Conservation (phyloP, 1,140 invertebrate species). For the Lepidotrigona ventralis region DNA sequence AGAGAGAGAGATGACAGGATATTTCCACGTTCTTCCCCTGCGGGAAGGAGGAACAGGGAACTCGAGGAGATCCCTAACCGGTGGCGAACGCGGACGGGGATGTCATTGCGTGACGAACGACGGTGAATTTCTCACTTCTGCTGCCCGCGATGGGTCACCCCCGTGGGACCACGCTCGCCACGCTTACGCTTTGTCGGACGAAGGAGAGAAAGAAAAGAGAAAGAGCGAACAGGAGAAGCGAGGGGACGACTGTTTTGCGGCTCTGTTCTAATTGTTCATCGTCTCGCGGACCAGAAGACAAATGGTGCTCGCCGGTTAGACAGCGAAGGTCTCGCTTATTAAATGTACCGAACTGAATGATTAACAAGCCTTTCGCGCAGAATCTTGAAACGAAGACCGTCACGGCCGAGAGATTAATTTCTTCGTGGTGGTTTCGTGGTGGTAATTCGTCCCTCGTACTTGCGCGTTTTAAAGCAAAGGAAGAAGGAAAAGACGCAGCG, state of each 20-base stretch:
- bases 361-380: conserved; percentile 11
- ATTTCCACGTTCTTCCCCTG: conserved; percentile 65
- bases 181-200: conserved; percentile 51
- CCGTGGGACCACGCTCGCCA: conserved; percentile 67
- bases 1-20: conserved; percentile 68
- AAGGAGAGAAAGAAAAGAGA: not conserved
- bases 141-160: conserved; percentile 63
- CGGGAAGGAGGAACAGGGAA: conserved; percentile 10
- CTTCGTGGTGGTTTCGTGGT: not conserved
- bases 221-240: not conserved
- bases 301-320: conserved; percentile 36
- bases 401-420: not conserved
- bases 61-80: conserved; percentile 9
- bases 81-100: conserved; percentile 63
- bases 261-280: conserved; percentile 49
- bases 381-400: not conserved
- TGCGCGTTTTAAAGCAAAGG: not conserved
- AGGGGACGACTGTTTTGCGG: conserved; percentile 3
- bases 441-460: not conserved
- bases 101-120: conserved; percentile 71
- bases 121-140: conserved; percentile 67
- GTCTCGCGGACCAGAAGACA: conserved; percentile 38
- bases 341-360: conserved; percentile 14
- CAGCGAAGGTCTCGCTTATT: conserved; percentile 15
- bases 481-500: too few species aligned